Base-by-base conservation (phyloP, 2,888 invertebrate species). In the Malthinus flaveolus region DNA sequence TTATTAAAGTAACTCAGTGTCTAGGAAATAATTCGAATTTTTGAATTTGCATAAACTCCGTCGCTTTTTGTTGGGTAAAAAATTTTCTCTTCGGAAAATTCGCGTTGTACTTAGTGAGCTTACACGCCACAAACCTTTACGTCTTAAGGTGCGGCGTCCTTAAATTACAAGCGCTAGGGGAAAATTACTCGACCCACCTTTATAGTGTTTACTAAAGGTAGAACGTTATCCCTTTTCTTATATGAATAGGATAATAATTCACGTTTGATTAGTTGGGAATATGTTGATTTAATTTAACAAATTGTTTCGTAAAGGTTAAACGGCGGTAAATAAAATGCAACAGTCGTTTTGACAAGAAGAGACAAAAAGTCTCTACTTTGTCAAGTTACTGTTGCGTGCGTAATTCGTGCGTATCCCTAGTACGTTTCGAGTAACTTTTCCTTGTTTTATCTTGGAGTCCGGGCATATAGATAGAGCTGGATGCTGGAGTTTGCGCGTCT, bases 401-500 rank as follows among this genome's bases (percentile, higher is more conserved):
- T 60, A 60, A 60, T 60, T 51, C 42, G 56, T 52, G 59, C 44
- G 52, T 45, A 59, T 55, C 50, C 48, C 33, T 23, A 23, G 50
- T 59, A 51, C 39, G 60, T 56, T 56, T 56, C 51, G 51, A 51
- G 60, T 51, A 59, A 56, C 51, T 59, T 59, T 65, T 57, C 66
- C 70, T 67, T 64, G 68, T 69, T 68, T 71, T 71, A 72, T 71
- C 72, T 71, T 70, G 68, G 23, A 69, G 70, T 72, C 73, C 72
- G 71, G 72, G 73, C 68, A 68, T 68, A 73, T 69, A 72, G 73
- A 72, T 70, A 73, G 74, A 72, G 73, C 72, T 71, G 73, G 74
- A 73, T 68, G 73, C 73, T 72, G 75, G 75, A 73, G 74, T 65
- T 66, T 75, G 75, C 75, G 75, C 75, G 69, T 67, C 70, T 64